phyloP scores from a whole-genome alignment of 2,888 invertebrate genomes.

The Tipula vernalis region DNA sequence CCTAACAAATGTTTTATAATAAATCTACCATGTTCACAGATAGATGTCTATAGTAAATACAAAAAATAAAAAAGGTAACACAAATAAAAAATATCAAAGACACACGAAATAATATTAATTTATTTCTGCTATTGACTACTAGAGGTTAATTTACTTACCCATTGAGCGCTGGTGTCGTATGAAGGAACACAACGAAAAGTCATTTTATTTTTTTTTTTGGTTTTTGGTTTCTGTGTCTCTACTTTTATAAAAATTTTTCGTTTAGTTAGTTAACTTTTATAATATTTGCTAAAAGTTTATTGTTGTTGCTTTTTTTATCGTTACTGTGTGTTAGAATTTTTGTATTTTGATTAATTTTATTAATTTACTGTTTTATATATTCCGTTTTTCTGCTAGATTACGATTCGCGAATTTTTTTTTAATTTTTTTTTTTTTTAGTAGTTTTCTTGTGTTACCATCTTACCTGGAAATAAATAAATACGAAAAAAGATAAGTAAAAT shows the following conservation, averaged over 20 bases:
- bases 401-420: background rate
- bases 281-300: background rate
- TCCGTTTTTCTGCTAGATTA: background rate
- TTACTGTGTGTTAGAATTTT: background rate
- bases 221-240: background rate
- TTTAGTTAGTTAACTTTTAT: background rate
- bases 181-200: constrained; percentile 16
- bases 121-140: constrained; percentile 8
- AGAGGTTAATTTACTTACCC: constrained; percentile 13
- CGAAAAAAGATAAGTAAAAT: background rate
- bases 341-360: background rate
- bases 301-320: background rate
- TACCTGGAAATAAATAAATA: constrained; percentile 12
- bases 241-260: background rate
- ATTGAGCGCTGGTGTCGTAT: constrained; percentile 16
- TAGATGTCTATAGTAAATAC: background rate
- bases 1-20: background rate
- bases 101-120: constrained; percentile 5
- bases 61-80: background rate
- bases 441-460: constrained; percentile 11
- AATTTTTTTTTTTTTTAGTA: background rate
- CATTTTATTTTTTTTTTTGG: constrained; percentile 7
- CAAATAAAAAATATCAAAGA: background rate
- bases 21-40: background rate
- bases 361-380: background rate